Conservation (phyloP, 2,888 invertebrate species). For the Parthenolecanium corni region DNA sequence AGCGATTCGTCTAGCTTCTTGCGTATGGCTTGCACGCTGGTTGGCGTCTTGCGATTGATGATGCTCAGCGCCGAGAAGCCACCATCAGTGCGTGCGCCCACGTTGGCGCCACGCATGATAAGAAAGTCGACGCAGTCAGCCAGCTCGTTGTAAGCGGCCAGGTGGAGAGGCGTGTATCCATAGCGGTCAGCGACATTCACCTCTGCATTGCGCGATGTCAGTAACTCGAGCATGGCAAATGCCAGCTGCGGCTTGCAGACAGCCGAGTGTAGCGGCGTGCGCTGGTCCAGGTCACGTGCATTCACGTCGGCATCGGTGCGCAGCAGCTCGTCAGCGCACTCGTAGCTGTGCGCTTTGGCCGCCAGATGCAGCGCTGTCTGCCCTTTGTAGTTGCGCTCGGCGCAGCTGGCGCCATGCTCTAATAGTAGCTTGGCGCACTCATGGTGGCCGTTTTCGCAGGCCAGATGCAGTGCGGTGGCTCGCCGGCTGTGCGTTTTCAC, state of each 20-base stretch:
- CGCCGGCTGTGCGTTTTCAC: slow-evolving; percentile 60
- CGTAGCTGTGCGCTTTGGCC: slow-evolving; percentile 63
- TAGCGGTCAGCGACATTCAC: slow-evolving; percentile 75
- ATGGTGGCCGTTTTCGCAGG: slow-evolving; percentile 74
- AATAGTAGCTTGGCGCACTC: slow-evolving; percentile 67
- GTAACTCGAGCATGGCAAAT: slow-evolving; percentile 62
- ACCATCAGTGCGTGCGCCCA: slow-evolving; percentile 76
- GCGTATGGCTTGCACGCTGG: slow-evolving; percentile 68
- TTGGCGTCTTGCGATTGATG: slow-evolving; percentile 74
- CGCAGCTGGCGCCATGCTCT: slow-evolving; percentile 61
- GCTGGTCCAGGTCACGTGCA: slow-evolving; percentile 64
- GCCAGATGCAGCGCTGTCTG: slow-evolving; percentile 80
- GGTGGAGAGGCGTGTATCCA: slow-evolving; percentile 55
- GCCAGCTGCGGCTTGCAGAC: slow-evolving; percentile 71
- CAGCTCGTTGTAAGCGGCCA: slow-evolving; percentile 73
- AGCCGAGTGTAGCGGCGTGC: slow-evolving; percentile 72
- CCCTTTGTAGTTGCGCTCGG: slow-evolving; percentile 61
- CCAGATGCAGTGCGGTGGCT: slow-evolving; percentile 69
- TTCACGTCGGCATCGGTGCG: slow-evolving; percentile 68
- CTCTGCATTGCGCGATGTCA: slow-evolving; percentile 68
- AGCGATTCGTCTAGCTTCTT: slow-evolving; percentile 72
- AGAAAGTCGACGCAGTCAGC: slow-evolving; percentile 74
- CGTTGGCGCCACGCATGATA: slow-evolving; percentile 73
- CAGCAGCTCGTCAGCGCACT: slow-evolving; percentile 66
- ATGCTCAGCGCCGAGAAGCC: slow-evolving; percentile 76